A percentile compares a stretch with the other conserved stretches of the same genome.
These are phyloP conservation scores for Cactoblastis cactorum DNA, from an alignment of 2,888 invertebrate species.

Conservation along the genomic window DNA sequence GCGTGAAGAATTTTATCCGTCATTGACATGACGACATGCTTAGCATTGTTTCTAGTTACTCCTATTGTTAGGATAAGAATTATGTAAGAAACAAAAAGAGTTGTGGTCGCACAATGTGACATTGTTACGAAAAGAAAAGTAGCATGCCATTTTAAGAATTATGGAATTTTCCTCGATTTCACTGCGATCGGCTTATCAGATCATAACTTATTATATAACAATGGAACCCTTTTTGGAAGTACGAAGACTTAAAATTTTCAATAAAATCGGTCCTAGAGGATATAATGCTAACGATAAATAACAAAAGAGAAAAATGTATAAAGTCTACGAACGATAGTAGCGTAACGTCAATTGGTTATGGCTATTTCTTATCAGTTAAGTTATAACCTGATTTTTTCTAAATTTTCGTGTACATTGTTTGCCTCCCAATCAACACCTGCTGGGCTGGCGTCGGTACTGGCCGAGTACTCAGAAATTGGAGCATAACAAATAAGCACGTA, in stretches of 20 bases:
- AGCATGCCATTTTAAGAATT: background rate
- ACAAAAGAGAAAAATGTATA: no score
- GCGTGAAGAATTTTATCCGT: background rate
- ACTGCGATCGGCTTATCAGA: background rate
- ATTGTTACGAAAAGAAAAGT: background rate
- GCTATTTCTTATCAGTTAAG: background rate
- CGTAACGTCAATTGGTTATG: background rate
- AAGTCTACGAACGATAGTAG: background rate
- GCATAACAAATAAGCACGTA: conserved; percentile 57
- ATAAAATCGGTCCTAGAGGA: no score
- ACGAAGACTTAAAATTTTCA: no score
- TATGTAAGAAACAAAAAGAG: background rate
- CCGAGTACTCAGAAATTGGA: conserved; percentile 57
- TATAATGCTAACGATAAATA: no score
- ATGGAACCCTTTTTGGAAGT: no score
- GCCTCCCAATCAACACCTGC: conserved; percentile 43
- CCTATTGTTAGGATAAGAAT: background rate
- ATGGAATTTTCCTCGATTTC: background rate
- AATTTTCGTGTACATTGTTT: conserved; percentile 33
- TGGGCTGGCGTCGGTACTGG: conserved; percentile 36
- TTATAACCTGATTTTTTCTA: background rate
- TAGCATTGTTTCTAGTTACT: background rate
- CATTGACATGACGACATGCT: background rate
- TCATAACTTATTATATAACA: no score
- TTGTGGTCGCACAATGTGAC: background rate